A percentile compares a stretch with the other conserved stretches of the same genome.
Conservation (phyloP, 2,888 invertebrate species). For the Tipula unca region DNA sequence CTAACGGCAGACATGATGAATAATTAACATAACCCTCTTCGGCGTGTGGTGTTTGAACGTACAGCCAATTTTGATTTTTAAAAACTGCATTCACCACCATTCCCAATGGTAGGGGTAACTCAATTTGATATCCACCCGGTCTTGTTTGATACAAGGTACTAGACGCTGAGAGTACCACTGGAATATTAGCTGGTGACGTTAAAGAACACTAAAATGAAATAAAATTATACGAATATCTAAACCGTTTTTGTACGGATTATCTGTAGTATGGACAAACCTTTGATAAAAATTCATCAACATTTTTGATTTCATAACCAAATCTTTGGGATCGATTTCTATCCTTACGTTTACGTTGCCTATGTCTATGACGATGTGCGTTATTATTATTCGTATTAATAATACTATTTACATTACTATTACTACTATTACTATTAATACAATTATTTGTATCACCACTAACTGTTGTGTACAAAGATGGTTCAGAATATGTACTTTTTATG, state of each 20-base stretch:
- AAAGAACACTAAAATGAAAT: conserved; percentile 55
- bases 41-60: conserved; percentile 76
- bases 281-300: conserved; percentile 68
- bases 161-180: conserved; percentile 69
- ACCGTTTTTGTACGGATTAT: background rate
- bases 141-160: conserved; percentile 67
- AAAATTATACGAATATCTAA: background rate
- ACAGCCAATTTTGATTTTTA: conserved; percentile 76
- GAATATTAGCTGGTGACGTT: conserved; percentile 74
- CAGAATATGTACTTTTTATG: conserved; percentile 39
- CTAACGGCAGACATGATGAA: conserved; percentile 66
- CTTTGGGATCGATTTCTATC: conserved; percentile 38
- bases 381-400: conserved; percentile 26
- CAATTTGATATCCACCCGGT: conserved; percentile 57
- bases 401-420: background rate
- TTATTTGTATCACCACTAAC: conserved; percentile 31
- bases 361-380: conserved; percentile 34
- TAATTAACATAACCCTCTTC: conserved; percentile 77
- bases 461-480: conserved; percentile 33
- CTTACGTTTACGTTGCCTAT: conserved; percentile 38
- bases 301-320: conserved; percentile 73
- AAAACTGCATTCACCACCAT: conserved; percentile 82
- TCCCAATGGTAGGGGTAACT: conserved; percentile 63
- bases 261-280: conserved; percentile 45
- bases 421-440: background rate